These are phyloP conservation scores for Drosophila nebulosa DNA, from an alignment of 1,140 invertebrate genomes.

Conservation along the genomic window DNA sequence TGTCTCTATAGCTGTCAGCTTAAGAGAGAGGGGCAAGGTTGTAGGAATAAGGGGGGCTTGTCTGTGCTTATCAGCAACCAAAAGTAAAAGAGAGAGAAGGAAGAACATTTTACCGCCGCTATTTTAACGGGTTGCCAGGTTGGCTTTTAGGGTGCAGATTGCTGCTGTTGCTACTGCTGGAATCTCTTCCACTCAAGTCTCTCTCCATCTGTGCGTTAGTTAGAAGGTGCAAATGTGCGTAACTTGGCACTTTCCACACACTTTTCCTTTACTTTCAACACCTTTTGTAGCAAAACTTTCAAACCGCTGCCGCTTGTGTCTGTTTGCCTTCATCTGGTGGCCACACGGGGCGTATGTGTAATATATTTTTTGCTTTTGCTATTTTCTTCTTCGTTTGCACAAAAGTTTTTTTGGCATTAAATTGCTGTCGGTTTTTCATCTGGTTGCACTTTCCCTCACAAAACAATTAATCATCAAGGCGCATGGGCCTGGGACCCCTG, in stretches of 20 bases:
- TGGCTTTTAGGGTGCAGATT: slow-evolving; percentile 14
- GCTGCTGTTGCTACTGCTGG: no score
- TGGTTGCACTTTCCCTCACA: slow-evolving; percentile 33
- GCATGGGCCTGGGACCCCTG: slow-evolving; percentile 4
- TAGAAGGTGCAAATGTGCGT: slow-evolving; percentile 53
- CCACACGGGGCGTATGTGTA: slow-evolving; percentile 53
- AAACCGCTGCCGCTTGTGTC: slow-evolving; percentile 11
- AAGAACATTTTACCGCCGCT: slow-evolving; percentile 61
- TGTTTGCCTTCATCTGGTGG: slow-evolving; percentile 5
- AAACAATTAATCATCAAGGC: slow-evolving; percentile 65
- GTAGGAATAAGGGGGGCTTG: slow-evolving; percentile 26
- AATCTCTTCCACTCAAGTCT: no score
- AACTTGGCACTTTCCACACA: slow-evolving; percentile 45
- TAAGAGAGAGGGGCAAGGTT: slow-evolving; percentile 20
- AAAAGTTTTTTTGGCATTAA: slow-evolving; percentile 64
- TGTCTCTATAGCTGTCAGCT: slow-evolving; percentile 78
- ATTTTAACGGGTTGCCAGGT: slow-evolving; percentile 62
- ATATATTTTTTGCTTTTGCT: slow-evolving; percentile 44
- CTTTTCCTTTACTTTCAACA: slow-evolving; percentile 44
- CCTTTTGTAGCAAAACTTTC: slow-evolving; percentile 46
- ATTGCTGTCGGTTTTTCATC: slow-evolving; percentile 28
- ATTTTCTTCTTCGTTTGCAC: slow-evolving; percentile 12
- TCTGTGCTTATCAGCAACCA: slow-evolving; percentile 59
- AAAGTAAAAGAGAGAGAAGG: not conserved
- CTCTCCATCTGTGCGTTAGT: slow-evolving; percentile 16